Conservation (phyloP, 2,113 vertebrate species). For the Seriola rivoliana region DNA sequence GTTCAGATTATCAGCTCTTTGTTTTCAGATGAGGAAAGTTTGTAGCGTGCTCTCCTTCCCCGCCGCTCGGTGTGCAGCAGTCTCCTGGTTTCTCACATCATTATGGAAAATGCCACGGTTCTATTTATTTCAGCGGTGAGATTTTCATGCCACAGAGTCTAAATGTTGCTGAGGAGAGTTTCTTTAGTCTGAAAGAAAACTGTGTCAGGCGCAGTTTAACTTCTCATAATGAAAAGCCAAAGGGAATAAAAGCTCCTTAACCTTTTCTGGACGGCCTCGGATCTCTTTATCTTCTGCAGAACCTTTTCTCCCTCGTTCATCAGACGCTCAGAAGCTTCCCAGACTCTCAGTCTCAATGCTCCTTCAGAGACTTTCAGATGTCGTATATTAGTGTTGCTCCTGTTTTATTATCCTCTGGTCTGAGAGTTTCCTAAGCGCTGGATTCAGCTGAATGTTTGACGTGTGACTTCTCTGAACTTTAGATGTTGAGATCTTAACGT, state of each 20-base stretch:
- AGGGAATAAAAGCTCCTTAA: constrained; percentile 43
- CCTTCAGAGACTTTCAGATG: too few species aligned
- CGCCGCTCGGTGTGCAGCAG: background rate
- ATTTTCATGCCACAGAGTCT: constrained; percentile 27
- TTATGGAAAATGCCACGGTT: constrained; percentile 39
- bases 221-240: background rate
- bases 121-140: constrained; percentile 40
- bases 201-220: constrained; percentile 13
- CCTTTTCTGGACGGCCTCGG: constrained; percentile 36
- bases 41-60: too few species aligned
- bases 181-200: constrained; percentile 29
- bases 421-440: too few species aligned
- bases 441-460: too few species aligned
- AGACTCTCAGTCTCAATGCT: background rate
- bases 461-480: too few species aligned
- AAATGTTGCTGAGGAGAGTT: constrained; percentile 41
- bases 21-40: background rate
- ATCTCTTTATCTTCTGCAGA: constrained; percentile 23
- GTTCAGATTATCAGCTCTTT: background rate
- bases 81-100: background rate
- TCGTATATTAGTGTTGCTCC: background rate
- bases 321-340: background rate
- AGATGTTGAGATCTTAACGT: too few species aligned
- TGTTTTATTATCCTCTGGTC: background rate
- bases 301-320: constrained; percentile 7